phyloP scores from a whole-genome alignment of 2,797 vertebrate genomes.

The Mus caroli region DNA sequence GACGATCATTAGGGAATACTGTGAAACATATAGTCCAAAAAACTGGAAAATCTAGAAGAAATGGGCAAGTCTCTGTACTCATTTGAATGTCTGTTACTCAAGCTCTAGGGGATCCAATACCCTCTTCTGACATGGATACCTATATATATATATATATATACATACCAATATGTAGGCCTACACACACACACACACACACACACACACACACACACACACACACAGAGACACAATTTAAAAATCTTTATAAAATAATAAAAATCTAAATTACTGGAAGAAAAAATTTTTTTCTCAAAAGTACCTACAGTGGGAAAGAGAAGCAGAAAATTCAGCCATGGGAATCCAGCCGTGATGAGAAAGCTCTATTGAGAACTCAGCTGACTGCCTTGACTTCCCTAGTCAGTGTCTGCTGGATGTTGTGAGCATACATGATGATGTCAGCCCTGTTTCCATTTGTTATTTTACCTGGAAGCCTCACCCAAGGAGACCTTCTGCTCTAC shows the following conservation, averaged over 20 bases:
- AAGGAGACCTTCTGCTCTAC: not conserved
- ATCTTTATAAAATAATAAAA: not conserved
- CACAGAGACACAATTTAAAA: too few species aligned
- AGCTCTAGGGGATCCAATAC: not conserved
- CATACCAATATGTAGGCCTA: not conserved
- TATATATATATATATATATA: not conserved
- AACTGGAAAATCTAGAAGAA: not conserved
- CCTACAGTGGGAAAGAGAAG: not conserved
- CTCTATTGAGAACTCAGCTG: not conserved
- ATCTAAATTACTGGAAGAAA: not conserved
- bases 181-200: too few species aligned
- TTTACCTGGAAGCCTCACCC: not conserved
- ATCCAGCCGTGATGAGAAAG: not conserved
- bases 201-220: too few species aligned
- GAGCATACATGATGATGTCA: not conserved
- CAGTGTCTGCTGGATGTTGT: not conserved
- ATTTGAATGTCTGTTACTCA: not conserved
- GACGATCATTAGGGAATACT: not conserved
- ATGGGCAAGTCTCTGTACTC: not conserved
- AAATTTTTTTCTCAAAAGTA: not conserved
- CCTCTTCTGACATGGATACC: not conserved
- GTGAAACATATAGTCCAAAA: not conserved
- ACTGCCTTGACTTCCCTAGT: not conserved
- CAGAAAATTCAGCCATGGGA: not conserved
- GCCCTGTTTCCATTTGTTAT: not conserved